These are phyloP conservation scores for Apaloderma vittatum DNA, from an alignment of 2,113 vertebrate genomes.

Conservation along the genomic window DNA sequence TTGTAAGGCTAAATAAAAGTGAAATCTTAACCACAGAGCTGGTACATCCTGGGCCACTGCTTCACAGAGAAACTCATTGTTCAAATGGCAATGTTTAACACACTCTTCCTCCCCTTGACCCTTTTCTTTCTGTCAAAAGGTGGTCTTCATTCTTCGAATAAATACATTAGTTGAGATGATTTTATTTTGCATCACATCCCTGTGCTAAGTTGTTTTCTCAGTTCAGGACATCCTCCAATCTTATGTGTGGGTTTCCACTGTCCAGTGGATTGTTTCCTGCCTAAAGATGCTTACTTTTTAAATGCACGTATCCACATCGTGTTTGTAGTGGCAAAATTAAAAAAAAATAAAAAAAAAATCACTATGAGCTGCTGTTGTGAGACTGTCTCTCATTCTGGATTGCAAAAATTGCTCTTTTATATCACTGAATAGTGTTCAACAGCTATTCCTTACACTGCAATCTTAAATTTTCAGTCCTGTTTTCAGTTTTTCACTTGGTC, in stretches of 20 bases:
- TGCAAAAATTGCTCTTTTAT: background rate
- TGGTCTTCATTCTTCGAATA: background rate
- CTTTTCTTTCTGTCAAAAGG: background rate
- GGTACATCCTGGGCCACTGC: background rate
- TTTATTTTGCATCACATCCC: background rate
- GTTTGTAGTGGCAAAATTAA: background rate
- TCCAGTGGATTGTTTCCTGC: background rate
- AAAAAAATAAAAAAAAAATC: background rate
- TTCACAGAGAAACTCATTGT: background rate
- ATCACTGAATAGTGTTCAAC: background rate
- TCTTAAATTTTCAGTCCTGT: background rate
- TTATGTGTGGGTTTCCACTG: background rate
- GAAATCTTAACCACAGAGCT: background rate
- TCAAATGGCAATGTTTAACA: background rate
- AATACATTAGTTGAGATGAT: background rate
- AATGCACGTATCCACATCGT: background rate
- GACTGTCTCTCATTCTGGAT: background rate
- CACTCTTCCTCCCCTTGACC: background rate
- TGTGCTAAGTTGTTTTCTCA: background rate
- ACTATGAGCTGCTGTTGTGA: background rate
- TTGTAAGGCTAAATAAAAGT: background rate
- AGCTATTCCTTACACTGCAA: background rate
- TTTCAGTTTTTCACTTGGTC: background rate
- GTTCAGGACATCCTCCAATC: background rate
- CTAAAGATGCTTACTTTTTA: background rate